phyloP scores from a whole-genome alignment of 2,113 vertebrate species.

The Hepsetus odoe region DNA sequence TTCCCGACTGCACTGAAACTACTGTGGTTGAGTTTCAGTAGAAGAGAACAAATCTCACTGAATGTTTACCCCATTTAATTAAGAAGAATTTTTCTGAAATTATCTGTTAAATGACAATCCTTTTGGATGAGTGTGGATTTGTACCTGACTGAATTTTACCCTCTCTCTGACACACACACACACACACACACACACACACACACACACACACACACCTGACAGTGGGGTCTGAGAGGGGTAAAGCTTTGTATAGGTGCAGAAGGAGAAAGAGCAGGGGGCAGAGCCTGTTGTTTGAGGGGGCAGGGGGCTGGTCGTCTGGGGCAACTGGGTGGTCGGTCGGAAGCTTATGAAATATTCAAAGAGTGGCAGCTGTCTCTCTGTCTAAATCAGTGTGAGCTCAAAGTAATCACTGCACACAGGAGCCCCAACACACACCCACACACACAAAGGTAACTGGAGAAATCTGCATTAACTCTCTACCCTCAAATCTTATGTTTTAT shows the following conservation, averaged over 20 bases:
- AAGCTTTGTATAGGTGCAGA: constrained; percentile 27
- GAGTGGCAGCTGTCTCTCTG: constrained; percentile 66
- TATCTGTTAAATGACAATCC: no score
- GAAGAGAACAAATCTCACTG: no score
- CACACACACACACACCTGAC: constrained; percentile 11
- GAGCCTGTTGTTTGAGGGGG: constrained; percentile 13
- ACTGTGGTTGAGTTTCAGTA: no score
- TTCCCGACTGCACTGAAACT: no score
- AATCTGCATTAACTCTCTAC: constrained; percentile 43
- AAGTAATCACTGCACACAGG: constrained; percentile 48
- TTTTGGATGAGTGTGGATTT: not conserved
- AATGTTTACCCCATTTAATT: no score
- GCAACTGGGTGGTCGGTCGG: constrained; percentile 49
- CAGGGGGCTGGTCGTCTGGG: constrained; percentile 39
- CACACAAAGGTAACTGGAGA: constrained; percentile 41
- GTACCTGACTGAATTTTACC: not conserved
- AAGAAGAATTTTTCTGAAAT: no score
- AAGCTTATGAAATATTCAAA: constrained; percentile 68
- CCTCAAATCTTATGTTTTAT: constrained; percentile 15
- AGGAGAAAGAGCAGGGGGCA: constrained; percentile 31
- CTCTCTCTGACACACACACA: not conserved
- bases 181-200: not conserved
- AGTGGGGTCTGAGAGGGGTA: constrained; percentile 15
- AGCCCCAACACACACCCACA: constrained; percentile 38
- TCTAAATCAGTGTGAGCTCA: constrained; percentile 61